Base-by-base conservation (phyloP, 1,140 invertebrate species). In the Heliothis virescens region DNA sequence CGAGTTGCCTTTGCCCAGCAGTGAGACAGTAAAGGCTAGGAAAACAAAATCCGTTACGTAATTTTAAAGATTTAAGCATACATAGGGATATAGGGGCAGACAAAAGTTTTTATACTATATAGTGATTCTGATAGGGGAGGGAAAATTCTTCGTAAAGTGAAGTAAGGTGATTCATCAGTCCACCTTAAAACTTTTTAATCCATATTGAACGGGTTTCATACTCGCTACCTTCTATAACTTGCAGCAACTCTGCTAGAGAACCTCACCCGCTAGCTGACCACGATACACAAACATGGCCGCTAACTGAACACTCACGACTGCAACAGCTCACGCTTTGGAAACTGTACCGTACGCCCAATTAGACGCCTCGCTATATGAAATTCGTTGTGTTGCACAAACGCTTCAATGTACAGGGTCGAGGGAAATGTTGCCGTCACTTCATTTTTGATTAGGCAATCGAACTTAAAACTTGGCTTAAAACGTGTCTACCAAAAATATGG, bases 231-330 rank as follows among this genome's bases (percentile, higher is more conserved):
- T 16, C 16, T 41, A 57, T 7, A 55, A 9, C 52, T 72, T 55
- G 26, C 3, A 52, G 11, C 18, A 57, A 5, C 9, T 13, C n/a
- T 15, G 47, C 47, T 71, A 53, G 3, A 12, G 5, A 0, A 3
- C 11, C 21, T 29, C 21, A 26, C 2, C 7, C 15, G 67, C 29
- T 71, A 71, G 67, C 57, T 18, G 16, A 11, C 48, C 67, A 52
- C 47, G 18, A 71, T 7, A 18, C 18, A 50, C 65, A 69, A 69
- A 90, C 85, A 90, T 62, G 59, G 79, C 76, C 81, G 84, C 86
- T 89, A 88, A 89, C 16, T 52, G 48, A 10, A 7, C 7, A 13
- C 16, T 50, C 65, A 69, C 65, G 65, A 21, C 18, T 21, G 83
- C 48, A 3, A 3, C 52, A 73, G 82, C 84, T 79, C 78, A 69